Base-by-base conservation (phyloP, 2,888 invertebrate genomes). In the Entomobrya multifasciata region DNA sequence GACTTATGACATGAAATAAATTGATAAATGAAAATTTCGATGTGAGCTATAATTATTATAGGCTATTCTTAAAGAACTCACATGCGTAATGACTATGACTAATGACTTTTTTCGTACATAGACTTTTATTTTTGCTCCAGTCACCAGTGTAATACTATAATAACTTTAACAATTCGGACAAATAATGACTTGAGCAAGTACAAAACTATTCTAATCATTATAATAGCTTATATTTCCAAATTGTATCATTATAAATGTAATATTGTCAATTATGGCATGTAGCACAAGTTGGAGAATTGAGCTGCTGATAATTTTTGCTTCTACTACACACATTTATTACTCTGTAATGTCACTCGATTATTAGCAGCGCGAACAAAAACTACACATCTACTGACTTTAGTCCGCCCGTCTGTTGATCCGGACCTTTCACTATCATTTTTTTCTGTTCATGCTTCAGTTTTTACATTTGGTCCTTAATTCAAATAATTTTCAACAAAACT, bases 81-180 rank as follows among this genome's bases (percentile, higher is more conserved):
- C 60, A 47, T 17, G 77, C 36, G 30, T 67, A 79, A 79, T 79
- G 65, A 79, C 79, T 52, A n/a, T n/a, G n/a, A n/a, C n/a, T n/a
- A n/a, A n/a, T n/a, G n/a, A n/a, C n/a, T 78, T 79, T 79, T 79
- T 20, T 49, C 52, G 27, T 36, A 41, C 65, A 36, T 36, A 6
- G 49, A 60, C n/a, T 30, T 60, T 30, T 55, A 20, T 17, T 55
- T 22, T 17, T 15, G 1, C n/a, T 60, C 11, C 10, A 25, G 25
- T 6, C 60, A 1, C 1, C 27, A 52, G n/a, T 11, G 15, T 27
- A 11, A 60, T 60, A 60, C 10, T 60, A n/a, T 20, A 15, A 25
- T 27, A 30, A 30, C 60, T 60, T 60, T 15, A 27, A 13, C 3
- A 55, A 55, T 55, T 20, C 25, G 22, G 25, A 60, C 1, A 25